A percentile compares a stretch with the other conserved stretches of the same genome.
These are phyloP conservation scores for Thymelicus sylvestris DNA, from an alignment of 2,888 invertebrate genomes.

Conservation along the genomic window DNA sequence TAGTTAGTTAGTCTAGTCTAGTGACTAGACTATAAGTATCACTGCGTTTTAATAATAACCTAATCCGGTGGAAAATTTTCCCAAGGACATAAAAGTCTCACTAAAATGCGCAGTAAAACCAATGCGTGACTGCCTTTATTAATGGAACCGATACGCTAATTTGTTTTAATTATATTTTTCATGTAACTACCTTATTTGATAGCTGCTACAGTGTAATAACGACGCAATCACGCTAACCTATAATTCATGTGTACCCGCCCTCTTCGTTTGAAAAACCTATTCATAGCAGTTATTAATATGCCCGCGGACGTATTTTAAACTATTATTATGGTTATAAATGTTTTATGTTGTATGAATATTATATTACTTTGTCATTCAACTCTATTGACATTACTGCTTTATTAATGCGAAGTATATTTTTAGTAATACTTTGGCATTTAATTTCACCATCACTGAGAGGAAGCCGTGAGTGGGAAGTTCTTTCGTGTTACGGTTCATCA, in stretches of 20 bases:
- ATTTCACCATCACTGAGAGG: too few species aligned
- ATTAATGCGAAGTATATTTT: not conserved
- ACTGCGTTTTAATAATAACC: too few species aligned
- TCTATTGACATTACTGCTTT: too few species aligned
- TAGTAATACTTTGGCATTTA: not conserved
- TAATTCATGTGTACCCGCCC: conserved; percentile 28
- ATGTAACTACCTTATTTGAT: conserved; percentile 32
- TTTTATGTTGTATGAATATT: not conserved
- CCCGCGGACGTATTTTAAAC: not conserved
- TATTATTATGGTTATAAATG: not conserved
- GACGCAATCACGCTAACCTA: conserved; percentile 31
- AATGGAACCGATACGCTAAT: conserved; percentile 36
- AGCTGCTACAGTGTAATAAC: conserved; percentile 22
- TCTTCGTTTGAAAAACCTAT: conserved; percentile 8
- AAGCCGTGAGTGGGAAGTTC: too few species aligned
- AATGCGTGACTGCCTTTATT: conserved; percentile 24
- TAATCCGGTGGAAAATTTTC: too few species aligned
- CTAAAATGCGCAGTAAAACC: conserved; percentile 17
- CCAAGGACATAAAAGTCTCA: conserved; percentile 3
- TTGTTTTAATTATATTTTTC: conserved; percentile 34
- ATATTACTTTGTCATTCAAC: not conserved
- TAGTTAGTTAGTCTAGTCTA: too few species aligned
- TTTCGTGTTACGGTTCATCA: too few species aligned
- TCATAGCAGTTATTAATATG: not conserved
- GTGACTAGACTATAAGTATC: too few species aligned